Evolutionary conservation across 2,797 vertebrate species (phyloP).

Genomic region (Malacoraja senta): DNA sequence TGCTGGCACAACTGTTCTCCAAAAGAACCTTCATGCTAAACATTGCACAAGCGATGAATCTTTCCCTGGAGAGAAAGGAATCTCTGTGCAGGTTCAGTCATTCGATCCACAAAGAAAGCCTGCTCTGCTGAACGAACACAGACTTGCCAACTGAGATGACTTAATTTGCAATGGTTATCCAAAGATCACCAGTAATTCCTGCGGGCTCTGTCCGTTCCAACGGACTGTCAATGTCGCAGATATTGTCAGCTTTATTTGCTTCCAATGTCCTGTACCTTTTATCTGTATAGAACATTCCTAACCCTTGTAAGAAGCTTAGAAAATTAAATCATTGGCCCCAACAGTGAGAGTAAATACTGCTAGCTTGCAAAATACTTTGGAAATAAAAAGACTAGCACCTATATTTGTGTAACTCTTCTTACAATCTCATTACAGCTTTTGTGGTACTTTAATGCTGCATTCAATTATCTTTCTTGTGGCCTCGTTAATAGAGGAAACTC

Average conservation of each 20-base stretch:
- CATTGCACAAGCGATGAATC: neutral
- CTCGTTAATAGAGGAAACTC: neutral
- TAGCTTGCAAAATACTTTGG: neutral
- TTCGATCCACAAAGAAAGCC: neutral
- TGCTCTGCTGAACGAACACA: neutral
- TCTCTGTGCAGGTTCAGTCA: neutral
- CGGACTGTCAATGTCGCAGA: neutral
- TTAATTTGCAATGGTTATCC: too few species aligned
- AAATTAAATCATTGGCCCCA: neutral
- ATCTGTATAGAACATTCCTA: neutral
- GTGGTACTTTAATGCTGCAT: too few species aligned
- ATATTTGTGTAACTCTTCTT: too few species aligned
- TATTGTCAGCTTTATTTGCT: neutral
- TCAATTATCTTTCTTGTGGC: neutral
- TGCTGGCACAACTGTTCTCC: neutral
- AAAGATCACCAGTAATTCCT: neutral
- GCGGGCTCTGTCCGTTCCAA: neutral
- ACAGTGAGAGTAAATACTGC: neutral
- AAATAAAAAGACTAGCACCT: neutral
- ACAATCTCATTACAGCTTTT: neutral
- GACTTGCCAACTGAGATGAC: neutral
- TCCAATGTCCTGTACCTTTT: neutral
- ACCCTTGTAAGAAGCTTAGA: neutral
- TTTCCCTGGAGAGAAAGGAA: neutral
- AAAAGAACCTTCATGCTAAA: neutral